Conservation (phyloP, 2,113 vertebrate genomes). For the Eulemur macaco region DNA sequence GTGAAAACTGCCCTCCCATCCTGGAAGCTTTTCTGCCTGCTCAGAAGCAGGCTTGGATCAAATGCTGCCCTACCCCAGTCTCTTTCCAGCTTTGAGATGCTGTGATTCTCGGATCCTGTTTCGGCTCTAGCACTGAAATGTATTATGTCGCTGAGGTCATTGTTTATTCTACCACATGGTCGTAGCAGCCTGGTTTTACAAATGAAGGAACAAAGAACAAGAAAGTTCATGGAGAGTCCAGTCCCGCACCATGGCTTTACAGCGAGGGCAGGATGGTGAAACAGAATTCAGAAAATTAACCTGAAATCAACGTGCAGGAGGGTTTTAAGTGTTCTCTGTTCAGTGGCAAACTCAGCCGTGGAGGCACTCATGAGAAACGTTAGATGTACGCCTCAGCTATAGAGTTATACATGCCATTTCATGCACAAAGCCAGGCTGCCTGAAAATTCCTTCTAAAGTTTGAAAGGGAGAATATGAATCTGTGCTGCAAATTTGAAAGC, state of each 20-base stretch:
- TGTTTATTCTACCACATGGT: neutral
- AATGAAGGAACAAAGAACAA: conserved; percentile 44
- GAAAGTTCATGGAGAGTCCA: conserved; percentile 45
- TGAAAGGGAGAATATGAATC: neutral
- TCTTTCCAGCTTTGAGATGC: neutral
- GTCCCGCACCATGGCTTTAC: neutral
- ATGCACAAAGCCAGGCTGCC: neutral
- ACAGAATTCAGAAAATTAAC: neutral
- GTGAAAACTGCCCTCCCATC: neutral
- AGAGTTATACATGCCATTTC: neutral
- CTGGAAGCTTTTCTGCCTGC: neutral
- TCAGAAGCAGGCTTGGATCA: neutral
- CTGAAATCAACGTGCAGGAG: neutral
- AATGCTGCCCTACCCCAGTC: neutral
- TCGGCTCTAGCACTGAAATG: neutral
- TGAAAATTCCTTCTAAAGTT: neutral
- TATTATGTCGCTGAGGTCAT: neutral
- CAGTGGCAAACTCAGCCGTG: accelerated
- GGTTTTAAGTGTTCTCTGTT: accelerated
- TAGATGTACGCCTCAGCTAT: neutral
- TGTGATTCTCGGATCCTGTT: neutral
- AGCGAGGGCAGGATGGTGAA: neutral
- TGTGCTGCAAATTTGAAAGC: neutral
- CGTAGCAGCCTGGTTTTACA: neutral
- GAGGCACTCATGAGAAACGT: neutral